Conservation (phyloP, 2,113 vertebrate genomes). For the Papio anubis region DNA sequence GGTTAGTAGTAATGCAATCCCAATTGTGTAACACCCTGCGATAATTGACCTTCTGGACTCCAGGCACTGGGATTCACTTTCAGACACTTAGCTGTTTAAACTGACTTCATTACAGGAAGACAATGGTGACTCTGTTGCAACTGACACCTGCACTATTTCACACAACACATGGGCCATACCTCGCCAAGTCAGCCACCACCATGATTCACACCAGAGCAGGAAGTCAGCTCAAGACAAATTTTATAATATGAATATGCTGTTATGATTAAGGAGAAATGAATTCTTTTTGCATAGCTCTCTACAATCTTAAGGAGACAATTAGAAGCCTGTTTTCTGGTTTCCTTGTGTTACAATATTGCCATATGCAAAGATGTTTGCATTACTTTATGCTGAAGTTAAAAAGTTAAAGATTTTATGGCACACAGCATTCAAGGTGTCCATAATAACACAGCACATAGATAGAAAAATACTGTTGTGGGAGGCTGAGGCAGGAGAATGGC, state of each 20-base stretch:
- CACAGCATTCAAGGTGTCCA: conserved; percentile 22
- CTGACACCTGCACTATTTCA: conserved; percentile 65
- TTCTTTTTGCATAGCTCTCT: conserved; percentile 1
- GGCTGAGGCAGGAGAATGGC: too few relatives aligned
- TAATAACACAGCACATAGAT: not conserved
- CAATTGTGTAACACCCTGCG: conserved; percentile 28
- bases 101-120: conserved; percentile 65
- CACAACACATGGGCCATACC: not conserved
- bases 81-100: conserved; percentile 60
- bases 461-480: not conserved
- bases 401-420: conserved; percentile 4
- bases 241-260: conserved; percentile 44
- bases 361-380: not conserved
- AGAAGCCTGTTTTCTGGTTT: conserved; percentile 53
- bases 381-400: not conserved
- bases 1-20: conserved; percentile 17
- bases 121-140: conserved; percentile 60
- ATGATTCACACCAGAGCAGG: conserved; percentile 60
- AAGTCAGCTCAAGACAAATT: conserved; percentile 54
- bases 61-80: conserved; percentile 66
- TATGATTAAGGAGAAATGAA: conserved; percentile 28
- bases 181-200: conserved; percentile 48
- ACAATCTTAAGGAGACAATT: not conserved
- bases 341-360: not conserved
- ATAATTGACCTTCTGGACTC: conserved; percentile 61